phyloP scores from a whole-genome alignment of 2,888 invertebrate genomes.

The Sarcophaga caerulescens region DNA sequence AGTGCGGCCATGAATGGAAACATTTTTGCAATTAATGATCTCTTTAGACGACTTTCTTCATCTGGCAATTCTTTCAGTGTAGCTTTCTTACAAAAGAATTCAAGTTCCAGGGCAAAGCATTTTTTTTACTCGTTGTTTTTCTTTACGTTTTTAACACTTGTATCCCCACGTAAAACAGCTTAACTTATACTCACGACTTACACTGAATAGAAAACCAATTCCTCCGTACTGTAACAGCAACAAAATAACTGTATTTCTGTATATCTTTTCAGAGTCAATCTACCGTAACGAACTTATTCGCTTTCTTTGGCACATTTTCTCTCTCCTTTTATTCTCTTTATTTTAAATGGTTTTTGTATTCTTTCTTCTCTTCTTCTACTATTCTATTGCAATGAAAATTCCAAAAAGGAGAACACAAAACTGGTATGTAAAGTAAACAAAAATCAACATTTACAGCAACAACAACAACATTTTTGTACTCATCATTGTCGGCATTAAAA shows the following conservation, averaged over 20 bases:
- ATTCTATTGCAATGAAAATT: constrained; percentile 47
- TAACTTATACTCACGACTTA: constrained; percentile 25
- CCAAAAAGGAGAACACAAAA: too few relatives aligned
- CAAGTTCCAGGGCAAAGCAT: constrained; percentile 28
- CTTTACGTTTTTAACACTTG: background rate
- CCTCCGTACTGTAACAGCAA: background rate
- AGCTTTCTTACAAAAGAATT: background rate
- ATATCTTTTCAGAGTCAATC: constrained; percentile 67
- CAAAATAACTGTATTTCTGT: constrained; percentile 41
- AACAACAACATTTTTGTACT: background rate
- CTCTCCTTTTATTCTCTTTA: background rate
- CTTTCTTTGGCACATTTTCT: background rate
- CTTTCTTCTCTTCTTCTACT: constrained; percentile 23
- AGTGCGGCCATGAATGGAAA: too few relatives aligned
- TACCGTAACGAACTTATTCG: constrained; percentile 52
- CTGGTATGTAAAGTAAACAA: constrained; percentile 51
- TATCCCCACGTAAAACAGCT: constrained; percentile 6
- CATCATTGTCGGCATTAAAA: constrained; percentile 30
- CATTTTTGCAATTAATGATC: too few relatives aligned
- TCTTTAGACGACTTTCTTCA: too few relatives aligned
- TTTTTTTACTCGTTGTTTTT: background rate
- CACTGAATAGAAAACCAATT: constrained; percentile 53
- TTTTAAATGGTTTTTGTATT: constrained; percentile 3
- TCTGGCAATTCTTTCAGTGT: constrained; percentile 21
- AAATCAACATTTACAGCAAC: constrained; percentile 54